Evolutionary conservation across 2,888 invertebrate genomes (phyloP), one percentile per base, ranked within the genome.

Genomic region (Phymatocera aterrima): DNA sequence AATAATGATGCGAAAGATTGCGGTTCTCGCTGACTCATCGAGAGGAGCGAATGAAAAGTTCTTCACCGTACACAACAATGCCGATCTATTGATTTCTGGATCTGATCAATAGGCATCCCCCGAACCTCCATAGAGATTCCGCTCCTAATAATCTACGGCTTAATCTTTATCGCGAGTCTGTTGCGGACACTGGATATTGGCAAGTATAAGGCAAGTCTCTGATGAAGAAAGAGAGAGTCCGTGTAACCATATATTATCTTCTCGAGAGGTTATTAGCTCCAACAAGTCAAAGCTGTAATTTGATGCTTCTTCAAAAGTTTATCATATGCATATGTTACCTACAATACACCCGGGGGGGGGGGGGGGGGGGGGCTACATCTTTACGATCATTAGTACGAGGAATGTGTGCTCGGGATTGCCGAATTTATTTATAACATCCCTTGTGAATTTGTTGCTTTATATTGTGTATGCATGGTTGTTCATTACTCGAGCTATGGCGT

Each of bases 161-260:
- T 82, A 84, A 86, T 85, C 85, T 85, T 82, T 79, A 83, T 85
- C 83, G 83, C 83, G 82, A 85, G 85, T 85, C 85, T 84, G 77
- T 81, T 80, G 83, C 34, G 77, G 82, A 83, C 84, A 83, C 79
- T 82, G 83, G 84, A 85, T 83, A 85, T 84, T 84, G 84, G 83
- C 84, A 83, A 83, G 82, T 84, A 84, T 83, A 57, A 75, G 75
- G 75, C 75, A 60, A 75, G 79, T 80, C 79, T 72, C 15, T 31
- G 74, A n/a, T n/a, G n/a, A n/a, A n/a, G n/a, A n/a, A n/a, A n/a
- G n/a, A 48, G 64, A 72, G 31, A 51, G 72, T 72, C 51, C 77
- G 40, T 79, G 78, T 81, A 82, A 80, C 82, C 82, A 81, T 83
- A 83, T 79, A 81, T 83, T 81, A 83, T 82, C 79, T 79, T 81